Evolutionary conservation across 1,140 invertebrate species (phyloP), one percentile per base, ranked within the genome.

Genomic region (Drusus annulatus): DNA sequence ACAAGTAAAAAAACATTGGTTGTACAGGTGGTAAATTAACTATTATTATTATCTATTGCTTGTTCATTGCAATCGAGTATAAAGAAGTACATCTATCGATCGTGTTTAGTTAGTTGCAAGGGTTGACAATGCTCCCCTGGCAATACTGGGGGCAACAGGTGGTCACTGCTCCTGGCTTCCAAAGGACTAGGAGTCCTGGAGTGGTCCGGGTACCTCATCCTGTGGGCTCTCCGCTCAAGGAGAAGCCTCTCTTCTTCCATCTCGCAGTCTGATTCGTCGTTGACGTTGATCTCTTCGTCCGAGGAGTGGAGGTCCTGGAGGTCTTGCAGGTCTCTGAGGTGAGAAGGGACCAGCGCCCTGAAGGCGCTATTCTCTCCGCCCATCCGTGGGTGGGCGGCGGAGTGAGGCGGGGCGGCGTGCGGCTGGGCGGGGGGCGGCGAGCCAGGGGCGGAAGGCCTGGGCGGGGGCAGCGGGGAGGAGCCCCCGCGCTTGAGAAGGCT

Each of bases 281-380:
- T 92, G 2, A 93, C 92, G 84, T 93, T 93, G 85, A 93, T 94
- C 84, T 94, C 94, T 85, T 95, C 92, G 79, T 92, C 91, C 0
- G 90, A 90, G 45, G 89, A 91, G 68, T 91, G 90, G 74, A 88
- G 88, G 68, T 51, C 25, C 2, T 50, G 54, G 17, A 63, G 23
- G 65, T 75, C 74, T 87, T 86, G 78, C 90, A 88, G 54, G 85
- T 87, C 19, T 87, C 86, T 3, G 84, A 86, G 56, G 86, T 84
- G 80, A 87, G 86, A 54, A 84, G 92, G 88, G 84, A 92, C 90
- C 83, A 94, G 91, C n/a, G 94, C 91, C 65, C 93, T 94, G 87
- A 96, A 96, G 0, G 95, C 95, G 86, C 94, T 95, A 91, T 96
- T 94, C 90, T 96, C 95, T 87, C 95, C 95, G 85, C 94, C 95